Percentiles rank a stretch among this genome's conserved stretches.
phyloP scores from a whole-genome alignment of 2,888 invertebrate species.

The Protonemura montana region DNA sequence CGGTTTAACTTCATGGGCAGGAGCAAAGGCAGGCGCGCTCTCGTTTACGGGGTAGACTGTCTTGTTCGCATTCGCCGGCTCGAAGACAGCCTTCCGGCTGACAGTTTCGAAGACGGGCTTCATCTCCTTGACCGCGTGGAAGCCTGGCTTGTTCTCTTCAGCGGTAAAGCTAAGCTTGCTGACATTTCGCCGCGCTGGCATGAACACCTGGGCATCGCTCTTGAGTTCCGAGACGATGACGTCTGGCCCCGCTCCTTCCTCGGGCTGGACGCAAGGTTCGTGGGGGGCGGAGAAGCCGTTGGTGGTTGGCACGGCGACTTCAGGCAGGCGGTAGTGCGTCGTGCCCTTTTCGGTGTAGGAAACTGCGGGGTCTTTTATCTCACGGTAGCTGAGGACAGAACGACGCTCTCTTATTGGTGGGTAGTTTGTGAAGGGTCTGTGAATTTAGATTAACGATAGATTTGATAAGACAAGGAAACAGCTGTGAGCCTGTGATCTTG shows the following conservation, averaged over 20 bases:
- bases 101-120: not conserved
- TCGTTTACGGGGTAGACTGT: not conserved
- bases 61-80: not conserved
- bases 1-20: not conserved
- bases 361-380: not conserved
- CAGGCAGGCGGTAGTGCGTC: not conserved
- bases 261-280: not conserved
- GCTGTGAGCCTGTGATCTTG: too few relatives aligned
- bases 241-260: not conserved
- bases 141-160: not conserved
- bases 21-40: not conserved
- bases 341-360: not conserved
- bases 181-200: not conserved
- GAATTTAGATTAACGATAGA: too few relatives aligned
- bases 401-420: too few relatives aligned
- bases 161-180: not conserved
- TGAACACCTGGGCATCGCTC: slow-evolving; percentile 22
- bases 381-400: not conserved
- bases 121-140: not conserved
- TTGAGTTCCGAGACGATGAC: slow-evolving; percentile 32
- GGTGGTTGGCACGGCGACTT: not conserved
- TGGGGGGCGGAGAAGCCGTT: not conserved
- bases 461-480: too few relatives aligned
- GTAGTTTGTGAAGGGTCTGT: too few relatives aligned
- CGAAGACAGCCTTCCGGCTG: not conserved